Base-by-base conservation (phyloP, 1,140 invertebrate species). In the Mya arenaria region DNA sequence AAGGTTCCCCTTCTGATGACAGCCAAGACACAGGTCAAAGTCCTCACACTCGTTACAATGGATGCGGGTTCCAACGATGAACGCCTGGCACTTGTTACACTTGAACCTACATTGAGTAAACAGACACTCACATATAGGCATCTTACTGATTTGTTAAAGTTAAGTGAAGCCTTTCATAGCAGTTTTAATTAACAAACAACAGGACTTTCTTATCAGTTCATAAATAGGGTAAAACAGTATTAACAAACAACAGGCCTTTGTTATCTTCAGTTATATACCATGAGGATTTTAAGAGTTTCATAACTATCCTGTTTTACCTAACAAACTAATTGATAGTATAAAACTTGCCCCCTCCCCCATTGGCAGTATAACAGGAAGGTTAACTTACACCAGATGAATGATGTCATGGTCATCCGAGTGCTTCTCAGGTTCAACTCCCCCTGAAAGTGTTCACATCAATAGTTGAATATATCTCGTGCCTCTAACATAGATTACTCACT, bases 21-120 rank as follows among this genome's bases (percentile, higher is more conserved):
- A 92, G 8, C 92, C 92, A 0, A 92, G 83, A 86, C 92, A 92
- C 1, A 92, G 83, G 80, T 92, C 91, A 89, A 90, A 92, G 77
- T 92, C 90, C 60, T 92, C 92, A 88, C 92, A 92, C 32, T 85
- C 84, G 69, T 89, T 89, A 78, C 91, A 92, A 73, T 92, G 91
- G 37, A 92, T 89, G 34, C 91, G 79, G 23, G 89, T 90, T 1
- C 91, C 91, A 36, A 90, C 87, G 44, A 92, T 92, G 77, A 92
- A 92, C 0, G 88, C 91, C 72, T 91, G 89, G 66, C 92, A 92
- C 32, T 88, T 89, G 79, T 92, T 90, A 86, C 92, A 92, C 44
- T 91, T 91, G 79, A 87, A 92, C 58, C 92, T 92, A n/a, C n/a
- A n/a, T n/a, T n/a, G n/a, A n/a, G n/a, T n/a, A n/a, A n/a, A n/a